A percentile compares a stretch with the other conserved stretches of the same genome.
Conservation (phyloP, 2,888 invertebrate genomes). For the Scaeva pyrastri region DNA sequence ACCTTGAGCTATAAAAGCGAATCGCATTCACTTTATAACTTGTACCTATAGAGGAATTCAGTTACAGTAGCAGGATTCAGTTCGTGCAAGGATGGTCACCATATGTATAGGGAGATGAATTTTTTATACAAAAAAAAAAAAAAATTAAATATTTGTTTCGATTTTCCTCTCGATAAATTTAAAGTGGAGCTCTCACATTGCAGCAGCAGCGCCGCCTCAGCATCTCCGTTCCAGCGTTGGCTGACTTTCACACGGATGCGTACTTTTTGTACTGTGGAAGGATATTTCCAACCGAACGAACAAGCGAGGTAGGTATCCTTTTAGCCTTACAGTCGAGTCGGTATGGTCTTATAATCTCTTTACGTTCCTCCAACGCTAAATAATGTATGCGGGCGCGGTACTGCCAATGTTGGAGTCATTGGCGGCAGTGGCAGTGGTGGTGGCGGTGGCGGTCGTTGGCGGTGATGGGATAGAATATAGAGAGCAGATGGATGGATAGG, state of each 20-base stretch:
- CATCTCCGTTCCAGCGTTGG: background rate
- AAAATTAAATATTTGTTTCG: constrained; percentile 73
- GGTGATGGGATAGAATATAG: too few relatives aligned
- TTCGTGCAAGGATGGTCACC: constrained; percentile 23
- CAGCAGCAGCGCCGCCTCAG: background rate
- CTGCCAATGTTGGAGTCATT: background rate
- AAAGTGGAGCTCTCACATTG: constrained; percentile 64
- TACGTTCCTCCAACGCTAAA: constrained; percentile 60
- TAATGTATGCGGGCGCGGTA: constrained; percentile 51
- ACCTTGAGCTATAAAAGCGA: constrained; percentile 2
- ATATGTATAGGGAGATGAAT: constrained; percentile 46
- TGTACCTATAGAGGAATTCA: background rate
- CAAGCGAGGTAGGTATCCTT: constrained; percentile 41
- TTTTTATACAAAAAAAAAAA: constrained; percentile 46
- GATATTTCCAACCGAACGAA: constrained; percentile 37
- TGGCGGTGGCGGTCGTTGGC: background rate
- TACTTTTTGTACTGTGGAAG: constrained; percentile 23
- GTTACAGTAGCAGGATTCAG: too few relatives aligned
- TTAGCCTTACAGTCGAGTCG: constrained; percentile 36
- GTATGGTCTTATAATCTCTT: constrained; percentile 70
- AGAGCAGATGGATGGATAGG: constrained; percentile 8
- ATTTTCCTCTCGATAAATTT: constrained; percentile 74
- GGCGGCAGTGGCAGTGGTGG: background rate
- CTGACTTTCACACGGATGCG: constrained; percentile 47
- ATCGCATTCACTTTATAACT: background rate